Base-by-base conservation (phyloP, 2,888 invertebrate genomes). In the Hydroisotoma schaefferi region DNA sequence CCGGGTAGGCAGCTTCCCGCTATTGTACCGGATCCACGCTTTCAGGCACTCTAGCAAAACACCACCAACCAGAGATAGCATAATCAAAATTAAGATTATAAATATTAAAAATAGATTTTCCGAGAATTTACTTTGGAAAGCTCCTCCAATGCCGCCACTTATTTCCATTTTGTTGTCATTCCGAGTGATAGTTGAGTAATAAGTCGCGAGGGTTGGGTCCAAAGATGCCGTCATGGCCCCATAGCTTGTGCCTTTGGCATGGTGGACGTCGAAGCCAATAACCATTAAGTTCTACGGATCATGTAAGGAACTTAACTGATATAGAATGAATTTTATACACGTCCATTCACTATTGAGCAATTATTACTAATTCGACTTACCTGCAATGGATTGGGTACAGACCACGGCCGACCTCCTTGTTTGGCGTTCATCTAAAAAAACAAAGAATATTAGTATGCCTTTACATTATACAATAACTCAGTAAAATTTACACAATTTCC, bases 391-490 rank as follows among this genome's bases (percentile, higher is more conserved):
- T 53, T 59, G 0, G 1, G 2, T 0, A 61, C 51, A 5, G 40
- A 38, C 61, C 65, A 65, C 1, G 65, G 65, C 25, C 57, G 54
- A 0, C 67, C 70, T 4, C 71, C 73, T n/a, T 68, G 57, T 79
- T 97, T 98, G 73, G 92, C 91, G 75, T 90, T 91, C 70, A 98
- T 83, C 75, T 52, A n/a, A n/a, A n/a, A n/a, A n/a, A 18, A 47
- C 8, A 33, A 33, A 10, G 15, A 33, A 33, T 33, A 33, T n/a
- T n/a, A n/a, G n/a, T n/a, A n/a, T n/a, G n/a, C n/a, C n/a, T n/a
- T n/a, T n/a, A n/a, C n/a, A n/a, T n/a, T n/a, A n/a, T n/a, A n/a
- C n/a, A n/a, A n/a, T n/a, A n/a, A n/a, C n/a, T n/a, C n/a, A n/a
- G n/a, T n/a, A n/a, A n/a, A n/a, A n/a, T n/a, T n/a, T n/a, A n/a